phyloP scores from a whole-genome alignment of 2,888 invertebrate genomes.

The Melitaea athalia region DNA sequence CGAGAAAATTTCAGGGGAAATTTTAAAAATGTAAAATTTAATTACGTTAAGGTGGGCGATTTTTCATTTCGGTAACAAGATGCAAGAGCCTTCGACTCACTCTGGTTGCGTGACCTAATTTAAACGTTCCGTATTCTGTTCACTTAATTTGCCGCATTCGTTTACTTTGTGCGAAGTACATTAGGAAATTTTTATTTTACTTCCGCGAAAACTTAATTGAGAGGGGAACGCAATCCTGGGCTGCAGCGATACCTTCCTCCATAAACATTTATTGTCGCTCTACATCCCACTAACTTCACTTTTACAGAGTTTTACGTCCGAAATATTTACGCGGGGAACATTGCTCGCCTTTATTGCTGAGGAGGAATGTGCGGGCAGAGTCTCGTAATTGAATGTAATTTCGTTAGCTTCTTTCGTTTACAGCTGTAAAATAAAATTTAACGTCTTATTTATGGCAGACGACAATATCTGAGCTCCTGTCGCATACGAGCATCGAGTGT shows the following conservation, averaged over 20 bases:
- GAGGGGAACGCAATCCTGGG: conserved; percentile 50
- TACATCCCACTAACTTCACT: conserved; percentile 80
- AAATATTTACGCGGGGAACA: conserved; percentile 79
- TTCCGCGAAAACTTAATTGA: conserved; percentile 70
- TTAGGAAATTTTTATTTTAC: conserved; percentile 67
- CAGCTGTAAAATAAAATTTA: conserved; percentile 80
- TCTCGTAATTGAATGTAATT: conserved; percentile 81
- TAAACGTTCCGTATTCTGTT: conserved; percentile 70
- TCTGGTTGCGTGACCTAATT: conserved; percentile 73
- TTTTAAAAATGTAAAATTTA: conserved; percentile 70
- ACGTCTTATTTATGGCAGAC: conserved; percentile 79
- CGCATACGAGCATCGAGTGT: conserved; percentile 48
- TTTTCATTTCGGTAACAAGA: conserved; percentile 58
- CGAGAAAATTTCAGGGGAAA: conserved; percentile 36
- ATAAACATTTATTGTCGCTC: conserved; percentile 79
- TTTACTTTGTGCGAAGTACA: conserved; percentile 71
- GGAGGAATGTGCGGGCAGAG: conserved; percentile 69
- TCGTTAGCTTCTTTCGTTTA: conserved; percentile 79
- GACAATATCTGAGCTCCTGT: conserved; percentile 62
- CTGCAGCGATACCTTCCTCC: conserved; percentile 53
- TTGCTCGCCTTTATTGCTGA: conserved; percentile 72
- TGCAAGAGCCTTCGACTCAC: conserved; percentile 60
- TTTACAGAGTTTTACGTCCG: conserved; percentile 81
- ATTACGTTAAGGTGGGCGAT: conserved; percentile 61
- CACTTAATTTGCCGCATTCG: conserved; percentile 79